Base-by-base conservation (phyloP, 2,888 invertebrate genomes). In the Orchesella flavescens region DNA sequence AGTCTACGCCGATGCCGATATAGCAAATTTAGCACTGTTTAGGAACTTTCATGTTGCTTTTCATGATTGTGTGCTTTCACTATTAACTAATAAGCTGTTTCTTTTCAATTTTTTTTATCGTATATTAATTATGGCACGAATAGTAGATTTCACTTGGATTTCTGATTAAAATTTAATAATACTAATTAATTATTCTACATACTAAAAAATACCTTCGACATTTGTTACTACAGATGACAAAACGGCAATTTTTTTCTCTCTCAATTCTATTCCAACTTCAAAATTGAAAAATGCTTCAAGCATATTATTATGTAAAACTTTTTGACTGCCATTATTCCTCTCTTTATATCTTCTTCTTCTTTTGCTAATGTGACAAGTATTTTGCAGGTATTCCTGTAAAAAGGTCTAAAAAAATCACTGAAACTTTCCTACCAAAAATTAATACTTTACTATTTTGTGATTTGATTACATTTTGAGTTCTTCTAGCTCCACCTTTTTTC, bases 21-120 rank as follows among this genome's bases (percentile, higher is more conserved):
- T 65, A 61, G 59, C 55, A 75, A 82, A 71, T 76, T 82, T 82
- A 82, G 82, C 82, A 82, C 82, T 82, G 73, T 68, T 55, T 82
- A 82, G 82, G 82, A 82, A 82, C 82, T 82, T 82, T 75, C 72
- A 76, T 71, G 75, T 82, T 82, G 61, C 82, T 17, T 44, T n/a
- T 44, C 75, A 82, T 82, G 82, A 82, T 83, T 83, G 83, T 83
- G 83, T 83, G 83, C 83, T 77, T 65, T 83, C 81, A 75, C 72
- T 82, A 59, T 46, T 57, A 34, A 4, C 34, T 34, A 34, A 34
- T 23, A 57, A 69, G 12, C 53, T 69, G 46, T 68, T 23, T 63
- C 63, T 7, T 63, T 43, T 24, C 57, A 57, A 9, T 23, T 21
- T 55, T 15, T 57, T 21, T 15, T 21, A 24, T 61, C 19, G 44